phyloP scores from a whole-genome alignment of 2,797 vertebrate genomes.

The Chelidonichthys spinosus region DNA sequence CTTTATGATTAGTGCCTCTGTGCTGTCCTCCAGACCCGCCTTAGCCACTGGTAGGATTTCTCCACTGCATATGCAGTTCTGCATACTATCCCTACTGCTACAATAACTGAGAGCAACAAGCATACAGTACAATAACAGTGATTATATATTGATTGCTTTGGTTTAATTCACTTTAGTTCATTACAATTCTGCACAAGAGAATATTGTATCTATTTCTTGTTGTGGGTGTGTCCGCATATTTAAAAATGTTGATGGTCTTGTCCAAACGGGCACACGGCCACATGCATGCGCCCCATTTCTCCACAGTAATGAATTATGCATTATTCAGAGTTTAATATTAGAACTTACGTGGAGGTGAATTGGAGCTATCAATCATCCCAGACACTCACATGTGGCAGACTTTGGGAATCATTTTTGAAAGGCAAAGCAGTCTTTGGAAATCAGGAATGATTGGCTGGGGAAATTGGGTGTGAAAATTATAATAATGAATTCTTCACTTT shows the following conservation, averaged over 20 bases:
- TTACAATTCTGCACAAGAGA: constrained; percentile 12
- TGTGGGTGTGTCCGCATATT: constrained; percentile 26
- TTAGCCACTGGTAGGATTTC: no score
- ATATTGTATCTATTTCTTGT: constrained; percentile 23
- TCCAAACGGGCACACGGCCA: constrained; percentile 1
- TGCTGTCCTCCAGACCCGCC: no score
- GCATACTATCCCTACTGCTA: no score
- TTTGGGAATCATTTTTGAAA: constrained; percentile 74
- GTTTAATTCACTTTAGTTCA: neutral
- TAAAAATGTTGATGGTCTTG: constrained; percentile 9
- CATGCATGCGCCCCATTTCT: constrained; percentile 35
- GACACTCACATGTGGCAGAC: constrained; percentile 71
- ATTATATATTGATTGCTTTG: no score
- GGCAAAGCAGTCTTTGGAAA: constrained; percentile 60
- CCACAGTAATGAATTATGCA: constrained; percentile 73
- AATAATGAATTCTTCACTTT: constrained; percentile 77
- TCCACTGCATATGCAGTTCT: no score
- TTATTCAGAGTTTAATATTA: constrained; percentile 84
- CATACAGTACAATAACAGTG: no score
- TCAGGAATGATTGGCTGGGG: constrained; percentile 69
- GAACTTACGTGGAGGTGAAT: constrained; percentile 79
- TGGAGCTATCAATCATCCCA: constrained; percentile 82
- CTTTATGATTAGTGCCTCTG: no score
- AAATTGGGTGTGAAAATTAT: constrained; percentile 78
- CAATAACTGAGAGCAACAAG: no score